A percentile compares a stretch with the other conserved stretches of the same genome.
phyloP scores from a whole-genome alignment of 2,113 vertebrate genomes.

The Perognathus longimembris region DNA sequence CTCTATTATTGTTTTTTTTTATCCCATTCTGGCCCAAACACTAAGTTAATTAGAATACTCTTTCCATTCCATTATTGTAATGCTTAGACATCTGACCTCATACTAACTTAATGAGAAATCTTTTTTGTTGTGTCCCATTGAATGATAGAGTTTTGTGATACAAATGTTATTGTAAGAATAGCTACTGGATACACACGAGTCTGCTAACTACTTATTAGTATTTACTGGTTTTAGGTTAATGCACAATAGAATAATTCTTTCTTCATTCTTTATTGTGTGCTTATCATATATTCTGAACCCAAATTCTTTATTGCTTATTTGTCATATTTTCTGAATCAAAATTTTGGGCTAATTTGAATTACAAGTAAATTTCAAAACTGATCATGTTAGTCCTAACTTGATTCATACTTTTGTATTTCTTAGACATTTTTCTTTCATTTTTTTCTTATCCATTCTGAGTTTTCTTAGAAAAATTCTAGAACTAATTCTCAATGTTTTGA shows the following conservation, averaged over 20 bases:
- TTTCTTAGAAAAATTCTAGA: conserved; percentile 67
- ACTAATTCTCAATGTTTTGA: conserved; percentile 45
- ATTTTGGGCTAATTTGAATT: not conserved
- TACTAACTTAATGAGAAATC: not conserved
- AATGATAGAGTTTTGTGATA: not conserved
- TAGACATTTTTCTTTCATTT: not conserved
- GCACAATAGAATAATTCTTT: not conserved
- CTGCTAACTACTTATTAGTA: conserved; percentile 1
- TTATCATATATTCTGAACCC: not conserved
- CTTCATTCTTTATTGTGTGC: not conserved
- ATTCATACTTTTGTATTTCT: not conserved
- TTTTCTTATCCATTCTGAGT: not conserved
- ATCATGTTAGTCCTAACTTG: conserved; percentile 27
- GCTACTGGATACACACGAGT: not conserved
- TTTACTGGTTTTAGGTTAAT: conserved; percentile 25
- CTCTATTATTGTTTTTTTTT: not conserved
- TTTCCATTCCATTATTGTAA: not conserved
- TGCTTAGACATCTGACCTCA: not conserved
- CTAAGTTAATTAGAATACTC: not conserved
- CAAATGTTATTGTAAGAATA: not conserved
- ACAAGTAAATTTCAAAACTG: conserved; percentile 22
- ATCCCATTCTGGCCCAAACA: not conserved
- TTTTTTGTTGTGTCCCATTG: not conserved
- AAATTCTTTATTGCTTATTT: not conserved
- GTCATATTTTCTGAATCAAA: not conserved